phyloP scores from a whole-genome alignment of 2,113 vertebrate genomes.

The Merops nubicus region DNA sequence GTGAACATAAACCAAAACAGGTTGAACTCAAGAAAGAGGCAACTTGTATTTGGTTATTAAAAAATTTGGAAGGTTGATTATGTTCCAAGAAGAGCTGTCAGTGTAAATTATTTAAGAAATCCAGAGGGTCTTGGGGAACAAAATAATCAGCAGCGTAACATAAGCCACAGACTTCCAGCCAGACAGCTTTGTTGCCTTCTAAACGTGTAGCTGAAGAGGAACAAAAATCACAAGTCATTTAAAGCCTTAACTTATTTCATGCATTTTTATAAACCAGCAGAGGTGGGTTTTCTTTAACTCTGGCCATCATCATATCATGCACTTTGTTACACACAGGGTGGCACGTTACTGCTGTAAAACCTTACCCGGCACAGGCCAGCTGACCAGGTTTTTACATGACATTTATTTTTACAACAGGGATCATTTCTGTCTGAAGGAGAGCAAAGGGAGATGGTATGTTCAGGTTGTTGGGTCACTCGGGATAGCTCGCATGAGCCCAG shows the following conservation, averaged over 20 bases:
- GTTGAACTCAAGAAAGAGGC: neutral
- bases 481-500: fast-evolving
- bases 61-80: neutral
- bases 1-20: neutral
- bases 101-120: neutral
- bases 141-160: neutral
- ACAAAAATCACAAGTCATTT: neutral
- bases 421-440: neutral
- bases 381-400: neutral
- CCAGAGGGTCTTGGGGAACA: neutral
- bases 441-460: neutral
- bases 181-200: neutral
- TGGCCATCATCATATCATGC: neutral
- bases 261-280: neutral
- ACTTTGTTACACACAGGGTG: neutral
- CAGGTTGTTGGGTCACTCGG: neutral
- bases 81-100: neutral
- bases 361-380: neutral
- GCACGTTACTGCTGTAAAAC: neutral
- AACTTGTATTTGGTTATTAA: neutral
- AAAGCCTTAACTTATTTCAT: neutral
- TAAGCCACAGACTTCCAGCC: neutral
- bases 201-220: neutral
- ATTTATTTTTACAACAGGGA: neutral
- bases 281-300: neutral